Conservation (phyloP, 2,888 invertebrate genomes). For the Unio pictorum region DNA sequence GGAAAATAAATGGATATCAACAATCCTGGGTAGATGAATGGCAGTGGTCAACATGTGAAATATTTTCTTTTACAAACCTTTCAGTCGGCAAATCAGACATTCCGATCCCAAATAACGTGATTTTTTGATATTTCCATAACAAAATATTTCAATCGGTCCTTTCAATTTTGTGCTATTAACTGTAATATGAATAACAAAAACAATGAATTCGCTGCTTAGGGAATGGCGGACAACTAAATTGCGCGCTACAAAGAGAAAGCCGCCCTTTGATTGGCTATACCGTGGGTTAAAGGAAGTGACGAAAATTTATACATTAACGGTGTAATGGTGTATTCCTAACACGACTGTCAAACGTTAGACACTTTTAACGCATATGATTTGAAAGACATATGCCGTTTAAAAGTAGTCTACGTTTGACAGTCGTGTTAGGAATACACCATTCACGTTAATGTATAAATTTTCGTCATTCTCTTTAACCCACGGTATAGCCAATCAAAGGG, state of each 20-base stretch:
- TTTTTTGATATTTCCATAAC: slow-evolving; percentile 32
- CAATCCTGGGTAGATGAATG: no score
- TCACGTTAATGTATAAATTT: no score
- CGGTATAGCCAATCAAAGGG: slow-evolving; percentile 9
- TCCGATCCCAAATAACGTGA: slow-evolving; percentile 16
- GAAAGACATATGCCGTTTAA: no score
- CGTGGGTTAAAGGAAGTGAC: no score
- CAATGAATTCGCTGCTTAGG: background rate
- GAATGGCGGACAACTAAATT: slow-evolving; percentile 15
- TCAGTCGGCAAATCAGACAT: slow-evolving; percentile 31
- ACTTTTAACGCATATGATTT: no score
- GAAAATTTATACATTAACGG: no score
- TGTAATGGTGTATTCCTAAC: no score
- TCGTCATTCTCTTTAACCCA: no score
- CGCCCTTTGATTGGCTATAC: slow-evolving; percentile 10
- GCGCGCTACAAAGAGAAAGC: slow-evolving; percentile 10
- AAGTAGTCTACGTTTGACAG: no score
- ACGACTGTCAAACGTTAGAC: no score
- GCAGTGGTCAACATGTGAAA: slow-evolving; percentile 4
- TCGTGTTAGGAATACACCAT: no score
- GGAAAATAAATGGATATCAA: no score
- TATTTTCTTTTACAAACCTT: slow-evolving; percentile 15
- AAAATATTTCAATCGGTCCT: background rate
- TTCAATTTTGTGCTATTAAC: background rate
- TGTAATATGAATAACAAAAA: background rate